Percentiles rank a stretch among this genome's conserved stretches.
phyloP scores from a whole-genome alignment of 2,888 invertebrate species.

The Phorcus lineatus region DNA sequence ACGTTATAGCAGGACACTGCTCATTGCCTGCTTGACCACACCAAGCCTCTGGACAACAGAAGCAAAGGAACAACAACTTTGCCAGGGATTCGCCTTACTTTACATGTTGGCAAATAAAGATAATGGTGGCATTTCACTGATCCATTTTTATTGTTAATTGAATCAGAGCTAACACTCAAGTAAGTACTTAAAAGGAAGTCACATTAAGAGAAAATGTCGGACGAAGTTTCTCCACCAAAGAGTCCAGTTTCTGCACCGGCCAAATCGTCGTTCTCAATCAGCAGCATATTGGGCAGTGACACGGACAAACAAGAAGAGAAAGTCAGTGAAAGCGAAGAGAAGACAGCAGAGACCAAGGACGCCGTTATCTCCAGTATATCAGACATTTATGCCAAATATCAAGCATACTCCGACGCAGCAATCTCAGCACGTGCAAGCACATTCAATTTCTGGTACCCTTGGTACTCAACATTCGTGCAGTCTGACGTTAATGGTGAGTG shows the following conservation, averaged over 20 bases:
- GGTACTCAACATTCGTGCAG: conserved; percentile 37
- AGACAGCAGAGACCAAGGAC: conserved; percentile 28
- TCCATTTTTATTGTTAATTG: no score
- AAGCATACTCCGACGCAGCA: conserved; percentile 43
- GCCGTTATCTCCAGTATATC: conserved; percentile 50
- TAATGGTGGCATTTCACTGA: background rate
- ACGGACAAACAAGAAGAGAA: conserved; percentile 35
- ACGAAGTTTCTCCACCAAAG: conserved; percentile 23
- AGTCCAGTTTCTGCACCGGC: conserved; percentile 17
- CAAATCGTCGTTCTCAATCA: conserved; percentile 60
- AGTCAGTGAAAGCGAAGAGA: conserved; percentile 7
- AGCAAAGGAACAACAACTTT: background rate
- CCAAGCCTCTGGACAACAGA: background rate
- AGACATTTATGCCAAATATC: conserved; percentile 46
- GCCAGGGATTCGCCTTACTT: background rate
- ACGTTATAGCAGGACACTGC: no score
- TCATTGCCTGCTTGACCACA: no score
- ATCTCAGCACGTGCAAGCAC: conserved; percentile 31
- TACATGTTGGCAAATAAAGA: background rate
- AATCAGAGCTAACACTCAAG: no score
- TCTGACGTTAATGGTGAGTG: conserved; percentile 32
- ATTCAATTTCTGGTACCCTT: conserved; percentile 41
- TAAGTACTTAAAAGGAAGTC: no score
- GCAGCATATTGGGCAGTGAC: conserved; percentile 59
- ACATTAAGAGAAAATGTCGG: background rate